phyloP scores from a whole-genome alignment of 92 coral and sea anemone genomes.

The Bergia puertoricense region DNA sequence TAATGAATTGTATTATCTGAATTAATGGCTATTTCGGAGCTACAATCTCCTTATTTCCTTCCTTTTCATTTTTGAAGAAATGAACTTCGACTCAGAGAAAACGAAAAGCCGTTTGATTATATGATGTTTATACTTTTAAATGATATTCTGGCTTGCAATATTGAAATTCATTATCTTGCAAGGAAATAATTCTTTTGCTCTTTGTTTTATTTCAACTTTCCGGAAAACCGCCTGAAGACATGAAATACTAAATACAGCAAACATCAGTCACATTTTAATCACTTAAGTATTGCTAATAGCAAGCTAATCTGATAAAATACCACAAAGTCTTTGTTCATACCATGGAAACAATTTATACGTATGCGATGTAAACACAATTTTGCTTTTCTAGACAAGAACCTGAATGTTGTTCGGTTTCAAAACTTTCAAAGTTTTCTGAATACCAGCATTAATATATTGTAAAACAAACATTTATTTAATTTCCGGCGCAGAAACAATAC shows the following conservation, averaged over 20 bases:
- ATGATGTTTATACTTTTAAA: not conserved
- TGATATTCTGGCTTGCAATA: not conserved
- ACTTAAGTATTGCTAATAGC: not conserved
- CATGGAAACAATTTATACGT: not conserved
- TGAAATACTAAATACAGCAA: not conserved
- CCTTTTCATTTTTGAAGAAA: not conserved
- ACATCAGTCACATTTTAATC: not conserved
- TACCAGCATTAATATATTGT: too few relatives aligned
- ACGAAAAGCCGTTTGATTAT: not conserved
- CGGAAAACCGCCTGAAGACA: slow-evolving; percentile 1
- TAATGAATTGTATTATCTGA: too few relatives aligned
- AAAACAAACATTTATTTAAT: not conserved
- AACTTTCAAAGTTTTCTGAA: too few relatives aligned
- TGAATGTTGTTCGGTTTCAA: not conserved
- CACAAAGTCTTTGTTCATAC: not conserved
- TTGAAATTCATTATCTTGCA: not conserved
- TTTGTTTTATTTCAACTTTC: not conserved
- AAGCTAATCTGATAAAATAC: not conserved
- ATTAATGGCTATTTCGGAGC: not conserved
- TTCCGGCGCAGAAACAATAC: not conserved
- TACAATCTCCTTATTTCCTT: not conserved
- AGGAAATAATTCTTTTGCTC: not conserved
- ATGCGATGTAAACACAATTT: not conserved
- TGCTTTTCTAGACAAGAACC: not conserved
- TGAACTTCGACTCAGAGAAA: not conserved